Percentiles rank a stretch among this genome's conserved stretches.
phyloP scores from a whole-genome alignment of 2,113 vertebrate species.

The Harpagus bidentatus region DNA sequence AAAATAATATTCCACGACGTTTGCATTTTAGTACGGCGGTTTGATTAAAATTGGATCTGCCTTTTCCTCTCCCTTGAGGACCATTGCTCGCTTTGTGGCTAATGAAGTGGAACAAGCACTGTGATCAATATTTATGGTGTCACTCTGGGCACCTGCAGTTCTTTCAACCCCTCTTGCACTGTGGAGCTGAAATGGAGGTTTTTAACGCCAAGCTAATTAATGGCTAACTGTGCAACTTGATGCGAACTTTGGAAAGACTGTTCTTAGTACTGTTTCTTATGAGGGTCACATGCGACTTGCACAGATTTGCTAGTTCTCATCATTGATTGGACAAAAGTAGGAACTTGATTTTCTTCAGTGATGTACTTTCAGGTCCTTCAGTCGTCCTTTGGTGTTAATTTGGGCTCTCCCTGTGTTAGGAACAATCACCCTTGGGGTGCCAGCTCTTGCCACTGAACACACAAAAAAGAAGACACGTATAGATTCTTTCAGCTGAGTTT shows the following conservation, averaged over 20 bases:
- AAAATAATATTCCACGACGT: slow-evolving; percentile 12
- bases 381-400: not conserved
- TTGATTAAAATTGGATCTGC: slow-evolving; percentile 17
- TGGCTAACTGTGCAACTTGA: not conserved
- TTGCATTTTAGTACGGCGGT: not conserved
- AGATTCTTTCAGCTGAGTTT: not conserved
- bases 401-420: not conserved
- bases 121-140: slow-evolving; percentile 53
- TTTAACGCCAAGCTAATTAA: not conserved
- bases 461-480: accelerated
- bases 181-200: not conserved
- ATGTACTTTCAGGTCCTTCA: not conserved
- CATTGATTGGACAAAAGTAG: not conserved
- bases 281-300: not conserved
- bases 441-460: not conserved
- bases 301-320: not conserved
- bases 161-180: not conserved
- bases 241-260: not conserved
- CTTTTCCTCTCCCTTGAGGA: not conserved
- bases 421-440: not conserved
- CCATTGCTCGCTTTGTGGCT: not conserved
- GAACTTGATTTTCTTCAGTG: not conserved
- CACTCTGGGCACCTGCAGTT: not conserved
- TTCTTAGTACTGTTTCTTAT: not conserved
- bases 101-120: slow-evolving; percentile 5